Percentiles rank a stretch among this genome's conserved stretches.
Evolutionary conservation across 2,888 invertebrate species (phyloP).

Genomic region (Sminthurinus aureus): DNA sequence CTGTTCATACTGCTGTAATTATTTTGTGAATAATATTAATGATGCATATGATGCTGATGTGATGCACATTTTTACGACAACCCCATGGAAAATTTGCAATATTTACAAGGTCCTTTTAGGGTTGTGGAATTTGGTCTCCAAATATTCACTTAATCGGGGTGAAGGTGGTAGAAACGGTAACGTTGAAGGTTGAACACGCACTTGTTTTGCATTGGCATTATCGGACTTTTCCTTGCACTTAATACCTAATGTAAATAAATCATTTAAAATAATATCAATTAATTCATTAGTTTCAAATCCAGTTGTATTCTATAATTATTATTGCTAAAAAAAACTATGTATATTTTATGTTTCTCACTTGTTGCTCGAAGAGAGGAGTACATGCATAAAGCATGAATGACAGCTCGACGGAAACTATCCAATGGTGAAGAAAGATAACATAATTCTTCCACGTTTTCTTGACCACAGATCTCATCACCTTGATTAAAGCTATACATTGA

Average conservation of each 20-base stretch:
- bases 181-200: conserved; percentile 37
- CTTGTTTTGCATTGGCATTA: conserved; percentile 37
- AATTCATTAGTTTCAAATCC: too few relatives aligned
- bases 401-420: conserved; percentile 45
- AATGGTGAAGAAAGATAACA: conserved; percentile 31
- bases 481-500: too few relatives aligned
- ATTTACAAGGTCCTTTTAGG: neutral
- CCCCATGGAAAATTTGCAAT: too few relatives aligned
- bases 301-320: neutral
- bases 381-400: conserved; percentile 49
- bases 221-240: conserved; percentile 30
- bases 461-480: neutral
- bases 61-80: neutral
- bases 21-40: neutral
- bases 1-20: neutral
- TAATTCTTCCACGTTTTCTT: neutral
- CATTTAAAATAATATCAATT: too few relatives aligned
- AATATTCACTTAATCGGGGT: conserved; percentile 43
- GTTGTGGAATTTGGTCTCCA: conserved; percentile 44
- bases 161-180: conserved; percentile 45
- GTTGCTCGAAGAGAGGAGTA: conserved; percentile 46
- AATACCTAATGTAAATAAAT: too few relatives aligned
- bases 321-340: neutral
- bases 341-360: conserved; percentile 24
- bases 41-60: neutral